These are phyloP conservation scores for Ischnus inquisitorius DNA, from an alignment of 2,888 invertebrate species.

Conservation along the genomic window DNA sequence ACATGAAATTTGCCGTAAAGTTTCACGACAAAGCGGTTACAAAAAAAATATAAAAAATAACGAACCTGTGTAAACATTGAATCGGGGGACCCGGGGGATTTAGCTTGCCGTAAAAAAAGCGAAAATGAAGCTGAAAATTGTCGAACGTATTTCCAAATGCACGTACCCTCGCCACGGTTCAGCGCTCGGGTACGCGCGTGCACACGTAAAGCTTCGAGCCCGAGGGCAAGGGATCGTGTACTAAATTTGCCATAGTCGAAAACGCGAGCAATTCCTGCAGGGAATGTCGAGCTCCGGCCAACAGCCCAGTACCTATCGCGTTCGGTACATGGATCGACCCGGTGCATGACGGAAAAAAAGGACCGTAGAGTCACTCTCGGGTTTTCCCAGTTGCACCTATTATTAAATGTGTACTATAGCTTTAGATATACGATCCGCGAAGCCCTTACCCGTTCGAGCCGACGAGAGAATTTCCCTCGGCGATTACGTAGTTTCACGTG, in stretches of 20 bases:
- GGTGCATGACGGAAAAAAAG: neutral
- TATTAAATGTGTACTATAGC: neutral
- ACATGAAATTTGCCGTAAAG: neutral
- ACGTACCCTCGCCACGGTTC: neutral
- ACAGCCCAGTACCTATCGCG: conserved; percentile 18
- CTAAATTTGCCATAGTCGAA: conserved; percentile 61
- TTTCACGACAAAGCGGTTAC: neutral
- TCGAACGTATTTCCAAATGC: neutral
- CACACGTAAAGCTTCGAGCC: conserved; percentile 29
- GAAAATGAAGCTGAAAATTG: neutral
- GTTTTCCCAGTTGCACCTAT: conserved; percentile 27
- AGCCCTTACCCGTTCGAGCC: conserved; percentile 49
- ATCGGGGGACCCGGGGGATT: neutral
- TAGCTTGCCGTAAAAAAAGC: neutral
- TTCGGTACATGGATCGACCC: conserved; percentile 27
- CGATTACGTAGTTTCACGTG: conserved; percentile 63
- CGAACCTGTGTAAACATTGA: neutral
- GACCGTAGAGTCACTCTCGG: neutral
- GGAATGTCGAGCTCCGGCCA: conserved; percentile 46
- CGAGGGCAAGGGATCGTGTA: conserved; percentile 14
- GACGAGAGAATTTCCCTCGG: conserved; percentile 59
- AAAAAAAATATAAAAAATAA: neutral
- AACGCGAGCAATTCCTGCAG: conserved; percentile 59
- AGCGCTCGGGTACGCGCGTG: conserved; percentile 10
- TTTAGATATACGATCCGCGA: conserved; percentile 22